A percentile compares a stretch with the other conserved stretches of the same genome.
Conservation (phyloP, 2,797 vertebrate species). For the Valencia hispanica region DNA sequence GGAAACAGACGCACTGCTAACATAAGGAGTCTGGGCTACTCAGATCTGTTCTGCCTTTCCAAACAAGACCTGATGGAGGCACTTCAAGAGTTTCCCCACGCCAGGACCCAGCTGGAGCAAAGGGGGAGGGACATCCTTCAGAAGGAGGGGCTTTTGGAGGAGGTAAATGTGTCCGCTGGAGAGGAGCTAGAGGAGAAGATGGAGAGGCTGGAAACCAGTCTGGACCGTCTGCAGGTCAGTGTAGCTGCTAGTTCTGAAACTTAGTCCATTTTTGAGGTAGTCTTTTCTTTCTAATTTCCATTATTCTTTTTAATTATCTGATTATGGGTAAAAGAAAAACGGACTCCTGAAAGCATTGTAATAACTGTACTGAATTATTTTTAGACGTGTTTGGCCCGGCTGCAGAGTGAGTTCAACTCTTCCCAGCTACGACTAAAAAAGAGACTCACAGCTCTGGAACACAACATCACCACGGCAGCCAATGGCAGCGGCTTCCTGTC, state of each 20-base stretch:
- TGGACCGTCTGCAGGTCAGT: conserved; percentile 85
- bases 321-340: not conserved
- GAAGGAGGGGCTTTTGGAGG: conserved; percentile 93
- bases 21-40: conserved; percentile 94
- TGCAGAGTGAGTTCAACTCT: conserved; percentile 87
- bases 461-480: conserved; percentile 27
- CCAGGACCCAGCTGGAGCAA: conserved; percentile 91
- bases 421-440: conserved; percentile 91
- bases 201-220: conserved; percentile 83
- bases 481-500: conserved; percentile 75
- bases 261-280: not conserved
- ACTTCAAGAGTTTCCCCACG: conserved; percentile 92
- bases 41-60: conserved; percentile 95
- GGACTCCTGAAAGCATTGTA: not conserved
- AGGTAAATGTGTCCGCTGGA: conserved; percentile 79
- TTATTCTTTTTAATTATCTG: not conserved
- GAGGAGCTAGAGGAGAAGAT: conserved; percentile 86
- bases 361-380: conserved; percentile 3
- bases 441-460: conserved; percentile 86
- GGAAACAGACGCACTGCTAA: conserved; percentile 94
- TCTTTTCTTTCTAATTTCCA: not conserved
- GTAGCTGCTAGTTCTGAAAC: not conserved
- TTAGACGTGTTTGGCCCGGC: conserved; percentile 82
- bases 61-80: conserved; percentile 96
- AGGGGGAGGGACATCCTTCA: conserved; percentile 91